A percentile compares a stretch with the other conserved stretches of the same genome.
Conservation (phyloP, 2,113 vertebrate genomes). For the Climacteris rufus region DNA sequence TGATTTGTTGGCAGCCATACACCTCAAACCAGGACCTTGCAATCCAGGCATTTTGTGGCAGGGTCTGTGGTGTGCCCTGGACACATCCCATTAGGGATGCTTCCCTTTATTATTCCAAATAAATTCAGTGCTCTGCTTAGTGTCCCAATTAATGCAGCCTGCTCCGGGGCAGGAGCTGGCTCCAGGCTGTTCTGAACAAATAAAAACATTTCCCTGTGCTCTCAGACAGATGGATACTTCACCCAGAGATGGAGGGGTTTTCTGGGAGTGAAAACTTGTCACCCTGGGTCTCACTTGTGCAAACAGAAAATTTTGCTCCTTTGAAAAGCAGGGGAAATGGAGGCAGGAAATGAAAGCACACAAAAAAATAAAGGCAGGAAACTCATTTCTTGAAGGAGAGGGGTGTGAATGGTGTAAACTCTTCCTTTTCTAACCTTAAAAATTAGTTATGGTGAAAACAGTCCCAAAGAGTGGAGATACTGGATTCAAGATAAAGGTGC, state of each 20-base stretch:
- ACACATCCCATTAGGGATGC: background rate
- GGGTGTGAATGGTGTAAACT: background rate
- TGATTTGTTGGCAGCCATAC: conserved; percentile 3
- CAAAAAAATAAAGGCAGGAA: background rate
- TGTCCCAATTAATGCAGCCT: background rate
- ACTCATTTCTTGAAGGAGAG: background rate
- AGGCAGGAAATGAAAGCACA: background rate
- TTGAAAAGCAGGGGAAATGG: background rate
- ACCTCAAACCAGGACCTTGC: background rate
- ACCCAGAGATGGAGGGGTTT: background rate
- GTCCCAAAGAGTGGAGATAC: background rate
- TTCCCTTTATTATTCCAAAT: background rate
- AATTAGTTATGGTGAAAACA: background rate
- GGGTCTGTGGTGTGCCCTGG: background rate
- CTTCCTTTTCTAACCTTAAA: background rate
- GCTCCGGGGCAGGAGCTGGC: background rate
- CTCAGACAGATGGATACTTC: background rate
- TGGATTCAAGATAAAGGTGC: background rate
- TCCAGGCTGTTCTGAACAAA: background rate
- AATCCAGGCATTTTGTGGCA: background rate
- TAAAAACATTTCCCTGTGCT: background rate
- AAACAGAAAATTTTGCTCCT: background rate
- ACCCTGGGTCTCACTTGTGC: background rate
- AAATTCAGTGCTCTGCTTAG: background rate
- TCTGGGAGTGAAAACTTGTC: background rate